A percentile compares a stretch with the other conserved stretches of the same genome.
Conservation (phyloP, 2,113 vertebrate species). For the Noctilio leporinus region DNA sequence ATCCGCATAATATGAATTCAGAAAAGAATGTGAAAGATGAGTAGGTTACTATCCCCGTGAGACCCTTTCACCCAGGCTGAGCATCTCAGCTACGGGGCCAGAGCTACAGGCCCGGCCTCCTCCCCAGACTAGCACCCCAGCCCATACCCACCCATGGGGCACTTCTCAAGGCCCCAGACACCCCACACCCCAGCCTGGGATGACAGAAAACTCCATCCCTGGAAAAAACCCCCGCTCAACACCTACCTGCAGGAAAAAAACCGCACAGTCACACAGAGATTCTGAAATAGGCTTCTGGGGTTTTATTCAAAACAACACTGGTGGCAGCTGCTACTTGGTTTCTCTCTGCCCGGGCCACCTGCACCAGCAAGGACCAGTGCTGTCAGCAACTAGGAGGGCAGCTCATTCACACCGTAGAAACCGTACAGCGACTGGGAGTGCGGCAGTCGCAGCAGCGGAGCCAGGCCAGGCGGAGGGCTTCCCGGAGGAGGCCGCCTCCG, state of each 20-base stretch:
- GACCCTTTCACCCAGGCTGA: too few species aligned
- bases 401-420: constrained; percentile 54
- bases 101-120: background rate
- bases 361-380: constrained; percentile 62
- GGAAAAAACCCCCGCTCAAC: background rate
- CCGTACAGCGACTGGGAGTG: constrained; percentile 48
- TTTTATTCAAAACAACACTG: constrained; percentile 64
- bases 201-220: fast-evolving
- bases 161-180: background rate
- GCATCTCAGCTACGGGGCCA: background rate
- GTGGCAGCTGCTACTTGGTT: background rate
- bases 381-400: constrained; percentile 59
- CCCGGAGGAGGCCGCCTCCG: background rate
- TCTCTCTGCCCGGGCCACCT: background rate
- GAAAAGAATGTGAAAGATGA: background rate
- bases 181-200: background rate
- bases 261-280: background rate
- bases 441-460: constrained; percentile 38
- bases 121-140: background rate
- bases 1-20: background rate
- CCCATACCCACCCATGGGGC: too few species aligned
- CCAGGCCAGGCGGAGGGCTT: background rate
- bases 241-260: background rate
- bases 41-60: background rate
- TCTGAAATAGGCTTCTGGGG: constrained; percentile 52